These are phyloP conservation scores for Ceratoteleas bidentatus DNA, from an alignment of 1,140 invertebrate species.

Conservation along the genomic window DNA sequence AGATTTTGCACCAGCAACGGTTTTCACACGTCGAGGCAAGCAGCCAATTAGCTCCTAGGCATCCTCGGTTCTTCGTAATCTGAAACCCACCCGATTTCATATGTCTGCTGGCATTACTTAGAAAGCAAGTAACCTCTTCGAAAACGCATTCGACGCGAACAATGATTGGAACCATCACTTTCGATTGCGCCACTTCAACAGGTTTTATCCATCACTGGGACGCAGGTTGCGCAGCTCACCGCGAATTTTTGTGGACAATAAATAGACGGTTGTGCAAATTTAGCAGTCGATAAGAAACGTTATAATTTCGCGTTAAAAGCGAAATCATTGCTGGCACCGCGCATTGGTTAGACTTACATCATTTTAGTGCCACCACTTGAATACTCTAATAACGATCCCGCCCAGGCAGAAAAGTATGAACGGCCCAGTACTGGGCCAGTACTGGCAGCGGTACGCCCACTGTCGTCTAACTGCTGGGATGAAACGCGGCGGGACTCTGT, in stretches of 20 bases:
- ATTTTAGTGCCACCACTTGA: conserved; percentile 43
- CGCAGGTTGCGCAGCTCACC: conserved; percentile 27
- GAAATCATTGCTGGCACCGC: conserved; percentile 15
- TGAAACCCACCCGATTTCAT: conserved; percentile 12
- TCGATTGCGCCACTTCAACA: conserved; percentile 26
- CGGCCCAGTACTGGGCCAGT: no score
- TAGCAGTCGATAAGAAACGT: conserved; percentile 37
- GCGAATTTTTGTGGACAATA: conserved; percentile 38
- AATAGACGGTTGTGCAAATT: conserved; percentile 46
- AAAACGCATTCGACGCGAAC: conserved; percentile 21
- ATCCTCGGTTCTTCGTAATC: conserved; percentile 19
- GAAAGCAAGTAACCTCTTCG: conserved; percentile 17
- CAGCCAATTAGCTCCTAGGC: conserved; percentile 32
- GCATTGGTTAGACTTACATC: conserved; percentile 50
- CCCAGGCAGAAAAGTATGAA: no score
- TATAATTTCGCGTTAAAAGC: conserved; percentile 34
- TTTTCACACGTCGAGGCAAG: conserved; percentile 15
- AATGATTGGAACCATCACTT: conserved; percentile 33
- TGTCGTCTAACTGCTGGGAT: no score
- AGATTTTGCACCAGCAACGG: conserved; percentile 5
- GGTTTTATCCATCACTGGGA: conserved; percentile 31
- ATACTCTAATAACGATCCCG: conserved; percentile 43
- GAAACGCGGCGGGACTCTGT: no score
- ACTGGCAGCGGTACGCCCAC: no score
- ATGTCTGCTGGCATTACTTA: conserved; percentile 2